These are phyloP conservation scores for Acholoe squamosa DNA, from an alignment of 2,888 invertebrate genomes.

Conservation along the genomic window DNA sequence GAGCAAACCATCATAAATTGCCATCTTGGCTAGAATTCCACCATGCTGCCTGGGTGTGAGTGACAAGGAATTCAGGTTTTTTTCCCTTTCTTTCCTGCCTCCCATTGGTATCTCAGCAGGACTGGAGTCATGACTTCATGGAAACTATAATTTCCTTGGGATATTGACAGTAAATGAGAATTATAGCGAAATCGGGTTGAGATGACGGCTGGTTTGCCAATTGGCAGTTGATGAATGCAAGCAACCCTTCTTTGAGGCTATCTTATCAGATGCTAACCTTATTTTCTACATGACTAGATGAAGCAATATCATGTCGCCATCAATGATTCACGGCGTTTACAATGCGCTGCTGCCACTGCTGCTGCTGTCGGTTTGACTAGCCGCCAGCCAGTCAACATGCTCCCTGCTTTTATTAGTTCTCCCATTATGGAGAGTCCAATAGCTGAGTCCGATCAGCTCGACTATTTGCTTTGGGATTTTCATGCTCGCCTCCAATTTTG, in stretches of 20 bases:
- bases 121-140: too few relatives aligned
- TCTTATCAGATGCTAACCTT: not conserved
- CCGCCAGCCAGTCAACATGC: not conserved
- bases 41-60: too few relatives aligned
- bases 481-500: conserved; percentile 13
- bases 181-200: not conserved
- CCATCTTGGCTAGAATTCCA: too few relatives aligned
- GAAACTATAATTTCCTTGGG: not conserved
- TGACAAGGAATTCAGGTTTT: too few relatives aligned
- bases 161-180: not conserved
- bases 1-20: too few relatives aligned
- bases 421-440: not conserved
- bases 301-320: not conserved
- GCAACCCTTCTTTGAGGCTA: not conserved
- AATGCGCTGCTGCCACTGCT: not conserved
- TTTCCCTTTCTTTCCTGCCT: too few relatives aligned
- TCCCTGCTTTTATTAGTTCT: not conserved
- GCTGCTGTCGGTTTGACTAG: not conserved
- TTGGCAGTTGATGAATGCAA: not conserved
- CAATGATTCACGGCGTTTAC: not conserved
- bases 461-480: conserved; percentile 40
- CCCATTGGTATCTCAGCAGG: too few relatives aligned
- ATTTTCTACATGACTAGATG: not conserved
- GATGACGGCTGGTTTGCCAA: not conserved
- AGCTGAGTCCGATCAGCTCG: too few relatives aligned